These are phyloP conservation scores for Danionella dracula DNA, from an alignment of 2,797 vertebrate genomes.

Conservation along the genomic window DNA sequence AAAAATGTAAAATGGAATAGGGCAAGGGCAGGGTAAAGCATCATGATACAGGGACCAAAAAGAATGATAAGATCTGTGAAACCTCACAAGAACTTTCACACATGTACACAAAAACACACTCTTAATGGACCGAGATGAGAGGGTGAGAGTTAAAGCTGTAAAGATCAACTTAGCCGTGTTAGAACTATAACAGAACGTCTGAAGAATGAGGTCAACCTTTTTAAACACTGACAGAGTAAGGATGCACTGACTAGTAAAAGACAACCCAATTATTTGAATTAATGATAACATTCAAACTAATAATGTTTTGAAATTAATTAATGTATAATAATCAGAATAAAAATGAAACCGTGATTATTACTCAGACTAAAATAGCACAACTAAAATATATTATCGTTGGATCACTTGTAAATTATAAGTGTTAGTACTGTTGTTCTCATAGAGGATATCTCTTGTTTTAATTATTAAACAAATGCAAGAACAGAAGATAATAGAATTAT, in stretches of 20 bases:
- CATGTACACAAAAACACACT: slow-evolving; percentile 22
- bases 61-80: slow-evolving; percentile 19
- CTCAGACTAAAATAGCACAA: too few species aligned
- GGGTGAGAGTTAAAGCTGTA: neutral
- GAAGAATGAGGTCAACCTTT: slow-evolving; percentile 4
- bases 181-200: neutral
- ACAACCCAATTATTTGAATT: too few species aligned
- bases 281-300: too few species aligned
- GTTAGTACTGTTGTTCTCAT: too few species aligned
- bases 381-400: too few species aligned
- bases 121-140: slow-evolving; percentile 3
- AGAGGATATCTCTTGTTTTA: too few species aligned
- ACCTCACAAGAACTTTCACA: slow-evolving; percentile 9
- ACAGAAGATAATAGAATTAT: too few species aligned
- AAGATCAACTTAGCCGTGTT: slow-evolving; percentile 3
- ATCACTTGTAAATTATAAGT: too few species aligned
- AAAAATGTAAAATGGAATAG: slow-evolving; percentile 24
- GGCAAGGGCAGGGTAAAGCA: slow-evolving; percentile 40
- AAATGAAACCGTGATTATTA: too few species aligned
- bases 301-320: too few species aligned
- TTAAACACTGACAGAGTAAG: neutral
- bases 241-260: neutral
- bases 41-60: slow-evolving; percentile 25
- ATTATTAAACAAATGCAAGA: too few species aligned
- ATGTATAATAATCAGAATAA: too few species aligned